Evolutionary conservation across 2,113 vertebrate genomes (phyloP), one percentile per base, ranked within the genome.

Genomic region (Urocitellus parryii): DNA sequence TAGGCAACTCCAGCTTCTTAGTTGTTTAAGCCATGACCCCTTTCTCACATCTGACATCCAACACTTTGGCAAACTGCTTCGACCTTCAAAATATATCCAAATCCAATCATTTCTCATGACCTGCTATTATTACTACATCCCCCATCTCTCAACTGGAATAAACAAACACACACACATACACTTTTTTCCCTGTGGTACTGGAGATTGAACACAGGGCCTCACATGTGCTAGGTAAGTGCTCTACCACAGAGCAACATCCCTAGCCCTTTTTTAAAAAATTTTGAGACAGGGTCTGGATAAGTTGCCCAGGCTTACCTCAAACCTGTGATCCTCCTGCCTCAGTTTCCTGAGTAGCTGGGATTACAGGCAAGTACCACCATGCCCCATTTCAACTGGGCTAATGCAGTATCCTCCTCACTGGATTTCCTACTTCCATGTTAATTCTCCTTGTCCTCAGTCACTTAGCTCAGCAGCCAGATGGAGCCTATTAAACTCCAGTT

Each of bases 41-140:
- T 74, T 92, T 61, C 78, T 97, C 42, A 88, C 12, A 80, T 29
- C 25, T n/a, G 9, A 70, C 42, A 77, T 74, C 48, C 27, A 91
- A 63, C 25, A 61, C 27, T 96, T 92, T 90, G 48, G 13, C 70
- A 95, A 94, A 94, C 94, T 45, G 45, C 45, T 45, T 45, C 45
- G 45, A 45, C 51, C 68, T 79, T 82, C 85, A 93, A 53, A 92
- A 79, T 94, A 32, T 65, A 89, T 74, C 58, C 67, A 73, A 79
- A 83, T 83, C 65, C 76, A 94, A 13, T 94, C 45, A 92, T 53
- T 86, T 81, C 63, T 77, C 45, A 77, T 86, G 45, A 70, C 63
- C 37, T 85, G 45, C 91, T 42, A 91, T 82, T 88, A 39, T 25
- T 24, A 56, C 37, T 68, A 37, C 45, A 77, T 32, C 91, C 72